phyloP scores from a whole-genome alignment of 2,113 vertebrate genomes.

The Panurus biarmicus region DNA sequence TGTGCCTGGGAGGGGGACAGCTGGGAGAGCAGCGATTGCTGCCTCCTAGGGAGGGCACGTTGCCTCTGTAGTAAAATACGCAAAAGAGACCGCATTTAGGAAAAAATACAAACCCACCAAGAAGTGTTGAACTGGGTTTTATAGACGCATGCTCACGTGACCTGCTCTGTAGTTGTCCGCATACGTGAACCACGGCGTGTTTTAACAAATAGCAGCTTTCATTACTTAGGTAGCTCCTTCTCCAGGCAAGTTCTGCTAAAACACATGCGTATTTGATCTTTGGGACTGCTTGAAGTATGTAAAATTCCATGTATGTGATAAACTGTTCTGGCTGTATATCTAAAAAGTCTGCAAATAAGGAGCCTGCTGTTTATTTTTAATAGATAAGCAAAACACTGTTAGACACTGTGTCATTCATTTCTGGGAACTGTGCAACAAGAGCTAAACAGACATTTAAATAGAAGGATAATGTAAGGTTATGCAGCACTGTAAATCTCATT shows the following conservation, averaged over 20 bases:
- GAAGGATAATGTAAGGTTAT: fast-evolving
- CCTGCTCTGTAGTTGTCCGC: neutral
- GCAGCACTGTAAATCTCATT: neutral
- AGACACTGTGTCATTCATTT: neutral
- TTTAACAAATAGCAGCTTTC: conserved; percentile 5
- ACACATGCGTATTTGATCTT: neutral
- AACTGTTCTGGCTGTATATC: neutral
- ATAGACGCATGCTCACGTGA: neutral
- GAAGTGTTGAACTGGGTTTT: neutral
- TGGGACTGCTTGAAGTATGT: neutral
- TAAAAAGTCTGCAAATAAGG: neutral
- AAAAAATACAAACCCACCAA: too few species aligned
- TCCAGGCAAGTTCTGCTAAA: neutral
- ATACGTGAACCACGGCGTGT: neutral
- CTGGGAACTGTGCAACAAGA: neutral
- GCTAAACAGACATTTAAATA: neutral
- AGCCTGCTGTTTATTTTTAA: neutral
- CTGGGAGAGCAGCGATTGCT: neutral
- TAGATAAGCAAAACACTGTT: neutral
- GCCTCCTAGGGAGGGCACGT: fast-evolving
- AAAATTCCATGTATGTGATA: neutral
- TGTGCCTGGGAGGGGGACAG: neutral
- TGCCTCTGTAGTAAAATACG: neutral
- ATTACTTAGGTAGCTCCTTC: neutral
- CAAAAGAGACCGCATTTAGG: neutral